phyloP scores from a whole-genome alignment of 2,797 vertebrate genomes.

The Peromyscus attwateri region DNA sequence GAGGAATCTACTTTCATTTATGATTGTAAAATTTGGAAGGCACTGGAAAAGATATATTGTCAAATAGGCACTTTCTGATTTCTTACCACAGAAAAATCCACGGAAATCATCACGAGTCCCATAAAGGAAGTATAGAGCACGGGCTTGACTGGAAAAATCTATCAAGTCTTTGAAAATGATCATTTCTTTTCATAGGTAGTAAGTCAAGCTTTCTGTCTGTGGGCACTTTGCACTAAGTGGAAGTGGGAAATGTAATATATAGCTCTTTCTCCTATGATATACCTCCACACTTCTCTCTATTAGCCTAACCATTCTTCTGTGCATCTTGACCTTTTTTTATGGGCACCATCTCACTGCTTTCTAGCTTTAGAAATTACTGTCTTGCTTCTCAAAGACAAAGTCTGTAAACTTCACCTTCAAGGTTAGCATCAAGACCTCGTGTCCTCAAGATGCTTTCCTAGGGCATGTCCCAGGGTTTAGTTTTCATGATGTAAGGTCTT shows the following conservation, averaged over 20 bases:
- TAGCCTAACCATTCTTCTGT: constrained; percentile 34
- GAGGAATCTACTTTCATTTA: constrained; percentile 69
- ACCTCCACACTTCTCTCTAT: constrained; percentile 57
- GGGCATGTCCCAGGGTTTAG: background rate
- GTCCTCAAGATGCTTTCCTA: background rate
- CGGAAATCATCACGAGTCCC: constrained; percentile 56
- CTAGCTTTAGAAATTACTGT: background rate
- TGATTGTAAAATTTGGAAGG: constrained; percentile 60
- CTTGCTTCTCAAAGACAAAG: background rate
- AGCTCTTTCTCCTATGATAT: constrained; percentile 50
- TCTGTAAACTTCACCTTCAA: background rate
- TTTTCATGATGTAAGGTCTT: background rate
- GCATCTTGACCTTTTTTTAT: constrained; percentile 14
- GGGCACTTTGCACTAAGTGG: constrained; percentile 38
- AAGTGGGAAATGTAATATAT: constrained; percentile 60
- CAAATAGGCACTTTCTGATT: constrained; percentile 70
- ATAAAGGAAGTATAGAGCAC: constrained; percentile 37
- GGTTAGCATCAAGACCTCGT: background rate
- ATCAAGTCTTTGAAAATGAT: constrained; percentile 68
- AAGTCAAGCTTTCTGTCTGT: constrained; percentile 67
- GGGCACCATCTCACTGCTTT: constrained; percentile 10
- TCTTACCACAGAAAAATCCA: constrained; percentile 57
- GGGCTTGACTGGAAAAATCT: constrained; percentile 47
- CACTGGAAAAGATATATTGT: constrained; percentile 73
- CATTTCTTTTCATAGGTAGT: constrained; percentile 55